Evolutionary conservation across 2,797 vertebrate genomes (phyloP).

Genomic region (Lepidocolaptes lacrymiger): DNA sequence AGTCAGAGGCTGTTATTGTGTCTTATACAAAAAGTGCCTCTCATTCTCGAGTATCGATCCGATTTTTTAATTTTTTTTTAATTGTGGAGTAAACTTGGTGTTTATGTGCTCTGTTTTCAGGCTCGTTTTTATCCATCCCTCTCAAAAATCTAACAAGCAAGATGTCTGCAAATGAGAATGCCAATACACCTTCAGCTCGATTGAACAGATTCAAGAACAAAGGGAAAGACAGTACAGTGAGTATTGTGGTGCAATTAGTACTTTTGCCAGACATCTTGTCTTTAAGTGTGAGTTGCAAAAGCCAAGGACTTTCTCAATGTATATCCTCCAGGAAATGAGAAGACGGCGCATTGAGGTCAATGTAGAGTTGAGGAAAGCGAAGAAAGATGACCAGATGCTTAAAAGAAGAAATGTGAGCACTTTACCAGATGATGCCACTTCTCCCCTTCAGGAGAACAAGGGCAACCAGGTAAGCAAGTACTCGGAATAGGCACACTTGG

Average conservation of each 20-base stretch:
- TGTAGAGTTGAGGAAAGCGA: conserved; percentile 96
- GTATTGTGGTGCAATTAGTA: conserved; percentile 26
- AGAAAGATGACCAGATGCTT: conserved; percentile 96
- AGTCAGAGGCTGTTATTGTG: neutral
- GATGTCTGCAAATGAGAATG: conserved; percentile 87
- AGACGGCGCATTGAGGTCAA: conserved; percentile 92
- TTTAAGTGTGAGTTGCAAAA: neutral
- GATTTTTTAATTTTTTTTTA: neutral
- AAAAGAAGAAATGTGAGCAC: conserved; percentile 93
- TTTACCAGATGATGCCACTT: conserved; percentile 89
- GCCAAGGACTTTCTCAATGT: neutral
- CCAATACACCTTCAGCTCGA: conserved; percentile 78
- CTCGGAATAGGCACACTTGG: accelerated
- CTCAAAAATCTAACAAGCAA: conserved; percentile 26
- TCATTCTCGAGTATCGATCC: accelerated
- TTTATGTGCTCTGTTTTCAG: neutral
- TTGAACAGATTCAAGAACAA: conserved; percentile 96
- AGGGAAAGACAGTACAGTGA: conserved; percentile 91
- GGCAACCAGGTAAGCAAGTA: conserved; percentile 82
- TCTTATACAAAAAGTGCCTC: neutral
- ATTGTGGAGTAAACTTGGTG: neutral
- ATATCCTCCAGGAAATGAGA: conserved; percentile 83
- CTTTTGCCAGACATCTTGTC: neutral
- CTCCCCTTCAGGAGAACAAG: conserved; percentile 92
- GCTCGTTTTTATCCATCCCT: neutral